phyloP scores from a whole-genome alignment of 2,888 invertebrate species.

The Tubulanus polymorphus region DNA sequence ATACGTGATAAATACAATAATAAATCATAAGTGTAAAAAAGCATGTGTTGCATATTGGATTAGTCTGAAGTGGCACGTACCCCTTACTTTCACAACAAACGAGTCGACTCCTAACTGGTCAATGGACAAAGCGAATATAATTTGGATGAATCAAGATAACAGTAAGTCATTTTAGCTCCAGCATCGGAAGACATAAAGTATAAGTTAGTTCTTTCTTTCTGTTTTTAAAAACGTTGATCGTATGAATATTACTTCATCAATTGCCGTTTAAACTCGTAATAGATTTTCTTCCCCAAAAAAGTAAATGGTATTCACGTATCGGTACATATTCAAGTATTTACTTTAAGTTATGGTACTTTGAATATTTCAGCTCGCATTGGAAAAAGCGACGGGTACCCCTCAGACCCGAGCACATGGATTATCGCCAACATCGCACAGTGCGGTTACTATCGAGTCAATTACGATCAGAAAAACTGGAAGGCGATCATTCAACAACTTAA shows the following conservation, averaged over 20 bases:
- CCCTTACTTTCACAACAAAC: constrained; percentile 26
- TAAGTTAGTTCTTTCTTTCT: neutral
- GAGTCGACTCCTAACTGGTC: constrained; percentile 17
- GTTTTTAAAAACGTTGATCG: too few species aligned
- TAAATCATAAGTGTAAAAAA: too few species aligned
- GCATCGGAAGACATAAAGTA: too few species aligned
- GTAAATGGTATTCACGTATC: too few species aligned
- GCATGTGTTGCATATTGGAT: constrained; percentile 9
- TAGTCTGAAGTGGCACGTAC: constrained; percentile 32
- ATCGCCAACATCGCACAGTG: constrained; percentile 50
- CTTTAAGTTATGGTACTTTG: too few species aligned
- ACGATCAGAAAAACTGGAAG: constrained; percentile 49
- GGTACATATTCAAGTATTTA: too few species aligned
- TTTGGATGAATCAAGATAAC: constrained; percentile 17
- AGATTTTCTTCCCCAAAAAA: too few species aligned
- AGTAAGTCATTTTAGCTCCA: too few species aligned
- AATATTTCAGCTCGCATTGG: too few species aligned
- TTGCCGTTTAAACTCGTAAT: too few species aligned
- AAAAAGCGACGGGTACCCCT: neutral
- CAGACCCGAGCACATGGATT: constrained; percentile 29
- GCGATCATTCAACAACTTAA: constrained; percentile 48
- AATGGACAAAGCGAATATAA: constrained; percentile 20
- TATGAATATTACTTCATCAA: too few species aligned
- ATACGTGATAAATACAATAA: too few species aligned
- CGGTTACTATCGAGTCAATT: constrained; percentile 53